Evolutionary conservation across 2,113 vertebrate genomes (phyloP), one percentile per base, ranked within the genome.

Genomic region (Leptobrachium leishanense): DNA sequence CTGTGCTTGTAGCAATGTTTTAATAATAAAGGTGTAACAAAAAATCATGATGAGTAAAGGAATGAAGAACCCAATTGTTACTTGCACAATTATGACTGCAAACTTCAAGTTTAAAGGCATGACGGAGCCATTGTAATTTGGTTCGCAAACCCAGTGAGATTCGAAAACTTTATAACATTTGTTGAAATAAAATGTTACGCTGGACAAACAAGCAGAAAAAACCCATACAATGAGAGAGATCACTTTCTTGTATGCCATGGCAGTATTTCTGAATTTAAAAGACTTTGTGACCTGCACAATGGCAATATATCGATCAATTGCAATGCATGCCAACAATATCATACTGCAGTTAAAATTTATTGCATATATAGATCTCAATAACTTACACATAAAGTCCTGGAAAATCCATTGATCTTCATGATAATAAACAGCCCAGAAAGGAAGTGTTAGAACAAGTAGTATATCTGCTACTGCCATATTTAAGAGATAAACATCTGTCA

Each of bases 401-500:
- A 98, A 95, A 4, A 89, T 39, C 97, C 97, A 98, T 0, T 64
- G 0, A 0, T 84, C 68, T 0, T 76, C 57, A 69, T 89, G 84
- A 0, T 96, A 94, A 1, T 88, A 91, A 31, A 91, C 91, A 2
- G 94, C 92, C 83, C 95, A 94, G 75, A 98, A 89, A 0, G 97
- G 97, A 15, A 99, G 93, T 0, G 92, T 91, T 3, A 92, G 87
- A 13, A 95, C 94, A 1, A 97, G 96, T 0, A 98, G 84, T 50
- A 97, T 88, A 86, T 99, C 97, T 0, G 95, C 94, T 0, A 97
- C 77, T 70, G 97, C 97, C 86, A 99, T 94, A 68, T 99, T 96
- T 46, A 97, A 81, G 76, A 99, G 92, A 79, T 92, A 98, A 0
- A 98, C 87, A 1, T 99, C 97, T 0, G 97, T 98, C 95, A 98